Evolutionary conservation across 2,888 invertebrate genomes (phyloP).

Genomic region (Hypomecis punctinalis): DNA sequence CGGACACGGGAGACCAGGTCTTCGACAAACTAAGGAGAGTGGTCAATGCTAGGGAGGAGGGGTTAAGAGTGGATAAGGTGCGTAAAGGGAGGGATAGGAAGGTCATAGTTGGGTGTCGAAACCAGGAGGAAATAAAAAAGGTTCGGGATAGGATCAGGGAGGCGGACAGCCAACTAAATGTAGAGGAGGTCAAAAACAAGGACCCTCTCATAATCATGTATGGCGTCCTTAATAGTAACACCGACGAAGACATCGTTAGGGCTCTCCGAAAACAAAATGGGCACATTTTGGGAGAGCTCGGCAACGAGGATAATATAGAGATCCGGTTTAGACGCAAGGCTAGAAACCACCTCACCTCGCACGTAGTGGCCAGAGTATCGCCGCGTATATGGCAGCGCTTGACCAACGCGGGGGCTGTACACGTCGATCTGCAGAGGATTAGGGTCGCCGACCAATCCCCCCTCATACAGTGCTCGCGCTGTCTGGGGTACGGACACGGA

Average conservation of each 20-base stretch:
- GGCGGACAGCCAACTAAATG: background rate
- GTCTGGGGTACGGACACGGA: slow-evolving; percentile 21
- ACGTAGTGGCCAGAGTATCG: slow-evolving; percentile 24
- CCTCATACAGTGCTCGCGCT: slow-evolving; percentile 25
- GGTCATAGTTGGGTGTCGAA: slow-evolving; percentile 16
- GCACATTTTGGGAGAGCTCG: background rate
- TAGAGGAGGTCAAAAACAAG: slow-evolving; percentile 8
- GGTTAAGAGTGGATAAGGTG: slow-evolving; percentile 8
- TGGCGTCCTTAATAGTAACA: slow-evolving; percentile 5
- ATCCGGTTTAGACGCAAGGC: slow-evolving; percentile 1
- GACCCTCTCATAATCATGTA: background rate
- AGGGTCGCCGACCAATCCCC: slow-evolving; percentile 38
- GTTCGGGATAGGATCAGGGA: slow-evolving; percentile 2
- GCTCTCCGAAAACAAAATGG: slow-evolving; percentile 16
- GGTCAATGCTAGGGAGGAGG: slow-evolving; percentile 20
- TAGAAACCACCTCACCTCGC: slow-evolving; percentile 7
- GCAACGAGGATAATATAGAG: background rate
- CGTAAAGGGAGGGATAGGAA: slow-evolving; percentile 25
- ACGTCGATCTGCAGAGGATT: slow-evolving; percentile 39
- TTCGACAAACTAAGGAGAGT: slow-evolving; percentile 10
- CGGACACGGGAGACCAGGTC: slow-evolving; percentile 18
- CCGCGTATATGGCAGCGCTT: slow-evolving; percentile 23
- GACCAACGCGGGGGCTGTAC: slow-evolving; percentile 23
- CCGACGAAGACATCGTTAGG: slow-evolving; percentile 15
- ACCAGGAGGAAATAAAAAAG: slow-evolving; percentile 7